Evolutionary conservation across 37 sponge, comb jelly and placozoan species (phyloP).

Genomic region (Chondrosia reniformis): DNA sequence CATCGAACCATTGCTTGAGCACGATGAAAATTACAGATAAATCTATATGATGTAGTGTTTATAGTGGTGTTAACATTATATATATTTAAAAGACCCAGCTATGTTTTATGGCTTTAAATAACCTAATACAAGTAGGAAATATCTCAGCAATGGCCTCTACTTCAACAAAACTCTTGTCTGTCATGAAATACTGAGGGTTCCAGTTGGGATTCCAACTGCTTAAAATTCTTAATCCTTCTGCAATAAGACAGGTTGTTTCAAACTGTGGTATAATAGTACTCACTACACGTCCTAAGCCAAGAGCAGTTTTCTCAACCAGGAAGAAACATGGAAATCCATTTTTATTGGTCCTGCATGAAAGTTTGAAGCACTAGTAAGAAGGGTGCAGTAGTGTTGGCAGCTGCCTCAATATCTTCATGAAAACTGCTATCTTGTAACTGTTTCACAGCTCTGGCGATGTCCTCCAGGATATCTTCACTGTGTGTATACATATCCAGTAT

Average conservation of each 20-base stretch:
- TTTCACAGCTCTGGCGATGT: background rate
- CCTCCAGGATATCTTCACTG: background rate
- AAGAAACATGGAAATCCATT: slow-evolving; percentile 57
- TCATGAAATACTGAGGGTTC: slow-evolving; percentile 36
- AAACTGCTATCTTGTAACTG: background rate
- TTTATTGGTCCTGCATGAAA: background rate
- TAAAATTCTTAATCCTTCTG: slow-evolving; percentile 19
- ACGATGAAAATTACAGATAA: background rate
- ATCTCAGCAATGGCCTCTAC: slow-evolving; percentile 12
- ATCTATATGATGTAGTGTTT: background rate
- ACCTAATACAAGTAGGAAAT: background rate
- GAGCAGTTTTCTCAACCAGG: slow-evolving; percentile 35
- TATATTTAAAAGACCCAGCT: background rate
- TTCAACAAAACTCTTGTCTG: slow-evolving; percentile 30
- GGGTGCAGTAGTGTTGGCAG: background rate
- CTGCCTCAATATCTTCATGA: background rate
- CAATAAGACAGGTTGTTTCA: slow-evolving; percentile 23
- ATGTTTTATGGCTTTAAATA: background rate
- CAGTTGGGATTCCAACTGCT: slow-evolving; percentile 36
- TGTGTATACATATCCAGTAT: background rate
- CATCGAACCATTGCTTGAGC: background rate
- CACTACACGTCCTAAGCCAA: slow-evolving; percentile 38
- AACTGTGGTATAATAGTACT: slow-evolving; percentile 39
- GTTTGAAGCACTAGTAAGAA: background rate
- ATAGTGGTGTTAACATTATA: background rate